Base-by-base conservation (phyloP, 2,797 vertebrate genomes). In the Eulemur coronatus region DNA sequence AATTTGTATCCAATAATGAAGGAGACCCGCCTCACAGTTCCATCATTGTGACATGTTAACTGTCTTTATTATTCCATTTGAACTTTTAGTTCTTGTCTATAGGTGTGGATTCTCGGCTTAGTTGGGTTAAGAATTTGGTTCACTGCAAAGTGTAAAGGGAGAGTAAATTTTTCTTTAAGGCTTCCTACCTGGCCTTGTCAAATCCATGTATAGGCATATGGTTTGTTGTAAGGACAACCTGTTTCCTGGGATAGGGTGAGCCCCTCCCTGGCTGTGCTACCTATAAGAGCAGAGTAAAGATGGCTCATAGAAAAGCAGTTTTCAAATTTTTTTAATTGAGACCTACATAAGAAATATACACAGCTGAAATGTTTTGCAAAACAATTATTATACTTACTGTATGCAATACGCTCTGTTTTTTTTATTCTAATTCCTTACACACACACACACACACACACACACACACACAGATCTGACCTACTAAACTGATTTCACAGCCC, bases 401-500 rank as follows among this genome's bases (percentile, higher is more conserved):
- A 35, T 69, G 30, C 22, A 52, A 12, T 43, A 6, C 3, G 20
- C 4, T 76, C 15, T 75, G 22, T 52, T 35, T 65, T 76, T 76
- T 46, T 30, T 50, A 61, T 91, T 81, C 17, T 52, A 0, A 85
- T 67, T 91, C 30, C 50, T 94, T 84, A 30, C 24, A 48, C 17
- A 55, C 13, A 26, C 2, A 78, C 59, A 28, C 26, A 35, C n/a
- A n/a, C 24, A 48, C 15, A 55, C 13, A 30, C 24, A 48, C 15
- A 55, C 13, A 26, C 2, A 78, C 59, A 30, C 28, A 35, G 28
- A 63, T 35, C 17, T 84, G 46, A 87, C 35, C 52, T 75, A 35
- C n/a, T 95, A 87, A 94, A 82, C 61, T 80, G 63, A 94, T 95
- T 95, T 97, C 76, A 87, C 57, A 76, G 59, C 22, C 22, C 1